Conservation (phyloP, 2,888 invertebrate genomes). For the Lissonota sp. region DNA sequence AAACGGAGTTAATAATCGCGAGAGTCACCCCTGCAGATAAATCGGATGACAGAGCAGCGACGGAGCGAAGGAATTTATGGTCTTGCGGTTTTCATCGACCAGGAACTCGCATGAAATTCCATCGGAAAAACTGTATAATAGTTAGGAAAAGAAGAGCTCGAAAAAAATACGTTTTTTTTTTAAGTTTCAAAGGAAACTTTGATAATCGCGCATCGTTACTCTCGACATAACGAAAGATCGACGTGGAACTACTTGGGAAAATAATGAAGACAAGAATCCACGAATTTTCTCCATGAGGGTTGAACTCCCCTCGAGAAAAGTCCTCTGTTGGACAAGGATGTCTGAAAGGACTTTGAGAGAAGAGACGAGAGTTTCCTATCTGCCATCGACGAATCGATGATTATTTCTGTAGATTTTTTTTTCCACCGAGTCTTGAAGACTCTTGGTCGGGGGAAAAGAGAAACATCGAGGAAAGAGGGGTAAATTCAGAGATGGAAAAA, state of each 20-base stretch:
- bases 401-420: constrained; percentile 53
- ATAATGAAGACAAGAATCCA: constrained; percentile 5
- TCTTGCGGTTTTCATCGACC: constrained; percentile 54
- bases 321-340: constrained; percentile 7
- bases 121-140: too few species aligned
- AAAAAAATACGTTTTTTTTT: not conserved
- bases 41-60: constrained; percentile 21
- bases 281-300: not conserved
- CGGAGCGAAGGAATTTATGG: constrained; percentile 53
- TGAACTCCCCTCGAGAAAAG: constrained; percentile 16
- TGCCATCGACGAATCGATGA: constrained; percentile 21
- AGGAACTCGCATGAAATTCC: not conserved
- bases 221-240: not conserved
- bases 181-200: not conserved
- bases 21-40: constrained; percentile 3
- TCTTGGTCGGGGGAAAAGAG: constrained; percentile 36
- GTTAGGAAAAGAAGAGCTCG: constrained; percentile 1
- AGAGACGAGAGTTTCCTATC: constrained; percentile 40
- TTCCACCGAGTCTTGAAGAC: not conserved
- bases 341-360: constrained; percentile 46
- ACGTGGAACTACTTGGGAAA: constrained; percentile 2
- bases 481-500: constrained; percentile 9
- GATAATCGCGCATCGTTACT: not conserved
- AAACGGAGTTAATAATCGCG: constrained; percentile 30
- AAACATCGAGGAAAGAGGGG: constrained; percentile 50